Percentiles rank a stretch among this genome's conserved stretches.
These are phyloP conservation scores for Nasua narica DNA, from an alignment of 2,797 vertebrate species.

Conservation along the genomic window DNA sequence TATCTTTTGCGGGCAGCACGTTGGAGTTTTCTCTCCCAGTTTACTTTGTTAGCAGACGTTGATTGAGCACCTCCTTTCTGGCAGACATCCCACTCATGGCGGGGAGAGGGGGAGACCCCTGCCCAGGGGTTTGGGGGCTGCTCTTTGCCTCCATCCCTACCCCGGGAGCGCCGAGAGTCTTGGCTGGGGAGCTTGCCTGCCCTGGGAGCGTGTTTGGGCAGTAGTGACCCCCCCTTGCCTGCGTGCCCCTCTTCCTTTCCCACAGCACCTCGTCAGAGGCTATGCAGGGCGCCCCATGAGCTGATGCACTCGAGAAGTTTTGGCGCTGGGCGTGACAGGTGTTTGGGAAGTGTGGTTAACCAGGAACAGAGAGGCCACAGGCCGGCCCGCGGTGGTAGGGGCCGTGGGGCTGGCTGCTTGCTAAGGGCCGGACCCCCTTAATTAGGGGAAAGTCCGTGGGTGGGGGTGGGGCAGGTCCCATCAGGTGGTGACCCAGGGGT, in stretches of 20 bases:
- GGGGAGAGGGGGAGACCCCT: not conserved
- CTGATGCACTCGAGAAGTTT: not conserved
- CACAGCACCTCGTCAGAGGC: rapidly evolving
- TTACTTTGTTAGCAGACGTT: not conserved
- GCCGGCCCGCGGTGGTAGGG: not conserved
- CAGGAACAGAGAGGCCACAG: not conserved
- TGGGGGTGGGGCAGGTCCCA: not conserved
- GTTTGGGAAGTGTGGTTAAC: not conserved
- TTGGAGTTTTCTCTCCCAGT: not conserved
- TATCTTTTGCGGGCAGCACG: not conserved
- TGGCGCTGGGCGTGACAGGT: rapidly evolving
- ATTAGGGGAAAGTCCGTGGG: not conserved
- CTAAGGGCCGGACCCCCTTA: not conserved
- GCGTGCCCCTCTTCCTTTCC: not conserved
- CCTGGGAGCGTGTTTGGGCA: not conserved
- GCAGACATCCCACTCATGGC: not conserved
- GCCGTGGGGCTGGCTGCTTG: not conserved
- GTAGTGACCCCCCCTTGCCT: not conserved
- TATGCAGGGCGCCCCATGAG: rapidly evolving
- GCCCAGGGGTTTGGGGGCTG: rapidly evolving
- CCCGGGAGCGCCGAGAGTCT: not conserved
- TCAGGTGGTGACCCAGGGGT: not conserved
- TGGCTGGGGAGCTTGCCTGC: not conserved
- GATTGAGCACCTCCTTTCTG: not conserved
- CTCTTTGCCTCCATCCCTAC: not conserved